These are phyloP conservation scores for Sternarchorhynchus goeldii DNA, from an alignment of 2,797 vertebrate genomes.

Conservation along the genomic window DNA sequence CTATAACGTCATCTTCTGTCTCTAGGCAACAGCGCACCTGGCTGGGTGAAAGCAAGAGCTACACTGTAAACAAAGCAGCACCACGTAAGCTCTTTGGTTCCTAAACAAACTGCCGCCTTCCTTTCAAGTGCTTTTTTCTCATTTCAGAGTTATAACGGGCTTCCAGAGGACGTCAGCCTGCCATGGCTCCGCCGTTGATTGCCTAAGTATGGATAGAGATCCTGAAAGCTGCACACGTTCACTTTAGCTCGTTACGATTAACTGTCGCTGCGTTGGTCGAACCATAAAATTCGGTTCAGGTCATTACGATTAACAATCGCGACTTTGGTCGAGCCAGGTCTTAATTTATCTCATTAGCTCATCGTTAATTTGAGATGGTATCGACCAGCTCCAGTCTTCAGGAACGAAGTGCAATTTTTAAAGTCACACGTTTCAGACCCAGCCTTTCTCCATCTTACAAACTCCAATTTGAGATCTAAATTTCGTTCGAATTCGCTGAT, in stretches of 20 bases:
- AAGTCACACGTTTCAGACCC: constrained; percentile 1
- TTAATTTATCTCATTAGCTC: no score
- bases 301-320: background rate
- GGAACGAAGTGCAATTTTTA: constrained; percentile 11
- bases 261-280: background rate
- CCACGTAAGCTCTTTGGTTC: background rate
- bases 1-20: constrained; percentile 34
- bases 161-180: background rate
- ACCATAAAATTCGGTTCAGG: background rate
- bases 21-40: constrained; percentile 51
- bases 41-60: constrained; percentile 19
- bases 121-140: constrained; percentile 1
- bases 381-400: background rate
- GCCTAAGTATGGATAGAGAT: background rate
- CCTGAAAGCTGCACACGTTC: no score
- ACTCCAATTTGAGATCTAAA: constrained; percentile 19
- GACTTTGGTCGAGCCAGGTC: no score
- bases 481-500: background rate
- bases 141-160: constrained; percentile 8
- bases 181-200: background rate
- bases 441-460: constrained; percentile 9
- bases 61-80: constrained; percentile 42
- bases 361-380: constrained; percentile 16
- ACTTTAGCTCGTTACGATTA: constrained; percentile 1
- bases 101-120: constrained; percentile 25